Evolutionary conservation across 2,113 vertebrate genomes (phyloP), one percentile per base, ranked within the genome.

Genomic region (Muntiacus reevesi): DNA sequence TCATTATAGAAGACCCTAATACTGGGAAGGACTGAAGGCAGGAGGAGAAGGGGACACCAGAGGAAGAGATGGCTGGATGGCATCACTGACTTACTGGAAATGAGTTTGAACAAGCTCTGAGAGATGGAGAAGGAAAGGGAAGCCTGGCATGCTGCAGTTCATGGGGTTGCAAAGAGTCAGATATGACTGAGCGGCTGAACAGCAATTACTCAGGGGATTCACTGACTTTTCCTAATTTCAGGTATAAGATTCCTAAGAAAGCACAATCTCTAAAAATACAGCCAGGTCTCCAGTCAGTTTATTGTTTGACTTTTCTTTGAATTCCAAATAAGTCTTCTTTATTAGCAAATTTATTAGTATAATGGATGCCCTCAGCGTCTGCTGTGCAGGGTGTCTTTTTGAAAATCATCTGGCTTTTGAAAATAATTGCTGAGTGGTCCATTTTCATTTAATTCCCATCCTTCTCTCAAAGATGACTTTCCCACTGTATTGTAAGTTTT

Each of bases 401-500:
- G 57, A 96, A 95, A 96, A 95, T 96, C 92, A 92, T 91, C 83
- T 87, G 78, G 87, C 87, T 97, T 95, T 97, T 91, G 62, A 96
- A 97, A 96, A 98, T 97, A 93, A 95, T 95, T 87, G 92, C 71
- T 95, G 92, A 97, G 74, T 89, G 45, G 83, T 74, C n/a, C 55
- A 30, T 96, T 97, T 96, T 84, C 88, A 60, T 95, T 94, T 86
- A 93, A 95, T 89, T 50, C 47, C 36, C 86, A 59, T 71, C 96
- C 82, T 89, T 67, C 78, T 94, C 87, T 94, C 60, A 89, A 93
- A 89, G 55, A 85, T 92, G 52, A 43, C 85, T 59, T 76, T 76
- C 23, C 64, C 40, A 36, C 71, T 89, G 33, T 96, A 92, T 96
- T 90, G 57, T 43, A 85, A 81, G 5, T 59, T 62, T 92, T 85